Conservation (phyloP, 1,140 invertebrate species). For the Aphis craccivora region DNA sequence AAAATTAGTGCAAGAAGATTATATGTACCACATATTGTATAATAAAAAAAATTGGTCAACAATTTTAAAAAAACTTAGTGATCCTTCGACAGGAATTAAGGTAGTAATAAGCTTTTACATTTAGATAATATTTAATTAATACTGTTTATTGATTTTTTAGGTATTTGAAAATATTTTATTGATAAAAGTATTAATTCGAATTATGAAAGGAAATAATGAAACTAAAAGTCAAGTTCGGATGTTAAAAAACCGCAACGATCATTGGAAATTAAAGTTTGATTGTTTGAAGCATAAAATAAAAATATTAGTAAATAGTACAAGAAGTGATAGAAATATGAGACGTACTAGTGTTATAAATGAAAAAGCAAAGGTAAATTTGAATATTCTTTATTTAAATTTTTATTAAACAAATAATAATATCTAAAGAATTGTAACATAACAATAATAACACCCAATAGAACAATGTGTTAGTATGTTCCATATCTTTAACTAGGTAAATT, state of each 20-base stretch:
- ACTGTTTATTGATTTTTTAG: not conserved
- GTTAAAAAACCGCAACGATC: accelerated
- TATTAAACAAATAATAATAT: not conserved
- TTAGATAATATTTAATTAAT: not conserved
- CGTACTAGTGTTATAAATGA: not conserved
- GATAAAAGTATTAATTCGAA: not conserved
- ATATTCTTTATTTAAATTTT: not conserved
- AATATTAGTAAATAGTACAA: not conserved
- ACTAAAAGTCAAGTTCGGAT: not conserved
- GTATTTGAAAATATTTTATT: not conserved
- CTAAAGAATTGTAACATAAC: no score
- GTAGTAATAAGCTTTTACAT: constrained; percentile 21
- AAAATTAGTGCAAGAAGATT: no score
- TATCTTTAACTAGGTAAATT: no score
- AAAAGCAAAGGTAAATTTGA: not conserved
- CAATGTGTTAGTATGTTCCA: no score
- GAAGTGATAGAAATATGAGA: not conserved
- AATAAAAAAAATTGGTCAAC: not conserved
- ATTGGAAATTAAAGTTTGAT: not conserved
- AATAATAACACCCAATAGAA: no score
- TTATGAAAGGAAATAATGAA: not conserved
- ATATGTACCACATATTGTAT: no score
- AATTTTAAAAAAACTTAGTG: not conserved
- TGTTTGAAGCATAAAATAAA: not conserved
- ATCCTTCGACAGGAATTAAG: not conserved